Base-by-base conservation (phyloP, 2,113 vertebrate species). In the Chamaetylas fuelleborni region DNA sequence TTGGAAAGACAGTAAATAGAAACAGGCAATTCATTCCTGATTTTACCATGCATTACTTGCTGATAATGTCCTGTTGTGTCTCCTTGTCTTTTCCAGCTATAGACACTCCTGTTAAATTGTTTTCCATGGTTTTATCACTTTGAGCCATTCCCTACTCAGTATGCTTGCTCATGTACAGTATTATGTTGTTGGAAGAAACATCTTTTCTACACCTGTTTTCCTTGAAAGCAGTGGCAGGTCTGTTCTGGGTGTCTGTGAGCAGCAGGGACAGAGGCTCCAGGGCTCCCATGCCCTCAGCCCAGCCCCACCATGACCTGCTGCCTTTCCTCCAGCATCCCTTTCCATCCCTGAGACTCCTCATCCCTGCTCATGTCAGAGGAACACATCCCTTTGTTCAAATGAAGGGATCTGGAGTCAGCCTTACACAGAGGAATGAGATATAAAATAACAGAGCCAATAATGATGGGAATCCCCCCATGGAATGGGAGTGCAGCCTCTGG, bases 371-470 rank as follows among this genome's bases (percentile, higher is more conserved):
- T 72, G 82, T 73, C 69, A 16, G 43, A 85, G 86, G 73, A 67
- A 51, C 72, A 19, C 19, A 54, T 78, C 86, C 80, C 91, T 86
- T 74, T 88, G 90, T 89, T 88, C 29, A 60, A 89, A 71, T 24
- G 86, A 78, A 86, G 70, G 79, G 70, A 87, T 95, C 80, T 13
- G 47, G 72, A 89, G 85, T 58, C 73, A 69, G 90, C 92, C 81
- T 89, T 62, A 38, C 93, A 56, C 81, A 71, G 92, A 95, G 90
- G 77, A 88, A 69, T 4, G 54, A 86, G 92, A 79, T 93, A 78
- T 81, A 80, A 93, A 96, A 93, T 71, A 95, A 85, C 81, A 82
- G 89, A 93, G 81, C 89, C 94, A 95, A 62, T 95, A 94, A 90
- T 82, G 91, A 91, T 93, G 84, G 89, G 84, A 95, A 92, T 94